Evolutionary conservation across 2,888 invertebrate genomes (phyloP).

Genomic region (Proisotoma minuta): DNA sequence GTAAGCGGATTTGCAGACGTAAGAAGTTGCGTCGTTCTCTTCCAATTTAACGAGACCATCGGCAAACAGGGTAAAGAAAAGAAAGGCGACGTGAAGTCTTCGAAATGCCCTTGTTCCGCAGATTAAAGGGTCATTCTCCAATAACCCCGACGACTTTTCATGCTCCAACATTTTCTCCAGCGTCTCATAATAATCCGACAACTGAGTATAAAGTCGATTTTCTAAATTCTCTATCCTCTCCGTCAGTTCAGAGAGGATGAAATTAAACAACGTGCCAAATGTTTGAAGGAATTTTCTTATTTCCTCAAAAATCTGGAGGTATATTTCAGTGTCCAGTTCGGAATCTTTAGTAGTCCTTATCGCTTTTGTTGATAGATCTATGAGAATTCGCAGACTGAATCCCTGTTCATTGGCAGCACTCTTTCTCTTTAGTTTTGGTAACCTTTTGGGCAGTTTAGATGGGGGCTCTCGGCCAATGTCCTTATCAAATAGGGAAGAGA

Average conservation of each 20-base stretch:
- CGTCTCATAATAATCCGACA: conserved; percentile 23
- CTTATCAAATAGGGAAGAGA: conserved; percentile 27
- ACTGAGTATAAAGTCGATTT: conserved; percentile 18
- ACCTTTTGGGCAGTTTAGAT: background rate
- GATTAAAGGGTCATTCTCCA: conserved; percentile 8
- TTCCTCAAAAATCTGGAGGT: conserved; percentile 19
- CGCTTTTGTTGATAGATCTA: background rate
- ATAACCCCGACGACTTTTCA: conserved; percentile 18
- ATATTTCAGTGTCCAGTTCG: conserved; percentile 11
- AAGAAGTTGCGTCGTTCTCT: conserved; percentile 16
- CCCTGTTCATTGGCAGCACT: background rate
- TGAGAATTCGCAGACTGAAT: background rate
- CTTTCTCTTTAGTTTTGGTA: conserved; percentile 6
- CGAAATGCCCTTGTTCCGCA: conserved; percentile 19
- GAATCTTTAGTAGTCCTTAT: background rate
- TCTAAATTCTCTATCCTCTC: conserved; percentile 24
- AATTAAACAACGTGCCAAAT: conserved; percentile 17
- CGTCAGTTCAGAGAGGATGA: conserved; percentile 17
- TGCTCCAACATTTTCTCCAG: conserved; percentile 17
- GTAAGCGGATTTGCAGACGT: conserved; percentile 24
- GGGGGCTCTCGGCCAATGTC: conserved; percentile 26
- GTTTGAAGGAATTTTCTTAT: conserved; percentile 5
- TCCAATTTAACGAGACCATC: conserved; percentile 20
- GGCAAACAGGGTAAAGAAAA: conserved; percentile 20
- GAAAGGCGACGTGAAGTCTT: conserved; percentile 12